These are phyloP conservation scores for Aulostomus chinensis DNA, from an alignment of 2,797 vertebrate genomes.

Conservation along the genomic window DNA sequence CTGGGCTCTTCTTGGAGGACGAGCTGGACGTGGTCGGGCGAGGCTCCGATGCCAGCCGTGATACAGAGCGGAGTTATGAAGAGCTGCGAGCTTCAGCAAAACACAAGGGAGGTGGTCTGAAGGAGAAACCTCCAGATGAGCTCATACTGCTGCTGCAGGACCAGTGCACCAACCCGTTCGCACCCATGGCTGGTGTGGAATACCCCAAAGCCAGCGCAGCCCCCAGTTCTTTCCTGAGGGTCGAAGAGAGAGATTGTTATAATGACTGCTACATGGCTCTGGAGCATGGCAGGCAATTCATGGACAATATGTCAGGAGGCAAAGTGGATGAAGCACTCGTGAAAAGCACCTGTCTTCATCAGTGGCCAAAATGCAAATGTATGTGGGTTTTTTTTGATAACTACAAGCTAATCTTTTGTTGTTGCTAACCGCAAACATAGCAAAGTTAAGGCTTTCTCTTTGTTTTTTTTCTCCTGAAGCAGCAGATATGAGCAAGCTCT, in stretches of 20 bases:
- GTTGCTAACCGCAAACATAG: not conserved
- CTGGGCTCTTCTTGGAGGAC: constrained; percentile 96
- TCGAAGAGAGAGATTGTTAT: constrained; percentile 95
- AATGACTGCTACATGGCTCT: constrained; percentile 97
- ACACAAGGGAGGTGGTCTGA: constrained; percentile 81
- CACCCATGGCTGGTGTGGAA: constrained; percentile 88
- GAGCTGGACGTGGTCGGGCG: constrained; percentile 95
- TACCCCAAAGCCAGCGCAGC: constrained; percentile 61
- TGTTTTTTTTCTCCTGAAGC: constrained; percentile 52
- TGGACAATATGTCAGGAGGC: constrained; percentile 99
- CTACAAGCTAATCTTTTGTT: not conserved
- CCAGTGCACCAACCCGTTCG: constrained; percentile 97
- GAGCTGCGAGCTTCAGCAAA: constrained; percentile 83
- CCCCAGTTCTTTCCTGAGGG: constrained; percentile 77
- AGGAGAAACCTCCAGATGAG: constrained; percentile 92
- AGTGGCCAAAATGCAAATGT: constrained; percentile 95
- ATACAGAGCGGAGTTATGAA: constrained; percentile 93
- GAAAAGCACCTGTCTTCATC: constrained; percentile 96
- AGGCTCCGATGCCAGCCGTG: constrained; percentile 91
- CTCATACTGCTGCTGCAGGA: constrained; percentile 94
- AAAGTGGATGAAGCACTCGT: constrained; percentile 98
- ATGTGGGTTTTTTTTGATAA: constrained; percentile 6
- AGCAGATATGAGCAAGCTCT: constrained; percentile 93
- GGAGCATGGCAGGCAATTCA: constrained; percentile 97
- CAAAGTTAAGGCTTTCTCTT: not conserved